phyloP scores from a whole-genome alignment of 1,140 invertebrate species.

The Drosophila sturtevanti region DNA sequence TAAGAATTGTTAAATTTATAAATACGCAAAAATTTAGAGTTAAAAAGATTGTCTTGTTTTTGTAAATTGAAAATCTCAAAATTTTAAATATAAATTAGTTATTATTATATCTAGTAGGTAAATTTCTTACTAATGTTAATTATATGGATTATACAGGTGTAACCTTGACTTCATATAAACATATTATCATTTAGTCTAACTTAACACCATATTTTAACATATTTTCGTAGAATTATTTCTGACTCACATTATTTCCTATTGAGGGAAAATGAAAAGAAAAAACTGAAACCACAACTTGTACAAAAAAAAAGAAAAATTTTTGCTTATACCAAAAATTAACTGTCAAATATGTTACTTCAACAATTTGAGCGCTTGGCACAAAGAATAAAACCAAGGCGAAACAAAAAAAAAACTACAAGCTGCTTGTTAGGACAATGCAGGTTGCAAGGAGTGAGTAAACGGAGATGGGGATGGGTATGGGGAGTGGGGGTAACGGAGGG shows the following conservation, averaged over 20 bases:
- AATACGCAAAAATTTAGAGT: too few relatives aligned
- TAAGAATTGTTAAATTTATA: too few relatives aligned
- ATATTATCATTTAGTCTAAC: neutral
- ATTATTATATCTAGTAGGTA: too few relatives aligned
- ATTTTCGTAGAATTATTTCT: neutral
- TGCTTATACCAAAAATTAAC: constrained; percentile 73
- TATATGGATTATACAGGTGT: neutral
- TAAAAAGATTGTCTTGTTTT: too few relatives aligned
- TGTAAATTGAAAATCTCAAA: too few relatives aligned
- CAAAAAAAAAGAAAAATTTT: constrained; percentile 34
- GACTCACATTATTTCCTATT: neutral
- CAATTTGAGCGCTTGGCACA: constrained; percentile 63
- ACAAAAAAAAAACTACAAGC: constrained; percentile 44
- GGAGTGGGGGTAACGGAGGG: constrained; percentile 25
- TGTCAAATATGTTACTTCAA: constrained; percentile 79
- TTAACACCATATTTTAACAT: neutral
- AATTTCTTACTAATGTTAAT: too few relatives aligned
- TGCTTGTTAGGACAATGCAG: constrained; percentile 67
- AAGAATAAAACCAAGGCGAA: constrained; percentile 3
- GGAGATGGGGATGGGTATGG: neutral
- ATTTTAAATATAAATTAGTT: too few relatives aligned
- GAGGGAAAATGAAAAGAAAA: constrained; percentile 21
- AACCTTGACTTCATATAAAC: neutral
- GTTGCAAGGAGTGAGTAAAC: neutral
- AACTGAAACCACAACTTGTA: constrained; percentile 21